Conservation (phyloP, 2,797 vertebrate genomes). For the Hemibagrus guttatus region DNA sequence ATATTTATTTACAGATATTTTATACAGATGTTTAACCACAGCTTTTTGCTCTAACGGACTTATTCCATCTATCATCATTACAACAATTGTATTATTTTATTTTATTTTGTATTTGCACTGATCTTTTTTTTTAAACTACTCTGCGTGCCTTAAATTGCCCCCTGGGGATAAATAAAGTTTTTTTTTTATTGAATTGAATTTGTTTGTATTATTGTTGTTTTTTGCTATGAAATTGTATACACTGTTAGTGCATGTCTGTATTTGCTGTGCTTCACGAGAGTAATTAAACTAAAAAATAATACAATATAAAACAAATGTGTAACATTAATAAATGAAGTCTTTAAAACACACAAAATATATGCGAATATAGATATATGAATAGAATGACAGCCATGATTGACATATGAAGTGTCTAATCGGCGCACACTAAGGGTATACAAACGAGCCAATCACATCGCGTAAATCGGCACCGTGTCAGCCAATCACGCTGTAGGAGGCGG, state of each 20-base stretch:
- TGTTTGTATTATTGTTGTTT: no score
- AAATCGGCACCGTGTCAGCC: not conserved
- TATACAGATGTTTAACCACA: no score
- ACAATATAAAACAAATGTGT: not conserved
- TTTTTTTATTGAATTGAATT: no score
- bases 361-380: not conserved
- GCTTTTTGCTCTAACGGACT: no score
- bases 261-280: not conserved
- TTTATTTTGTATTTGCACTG: no score
- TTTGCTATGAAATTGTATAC: no score
- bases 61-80: no score
- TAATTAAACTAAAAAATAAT: not conserved
- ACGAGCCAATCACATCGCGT: not conserved
- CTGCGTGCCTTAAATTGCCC: no score
- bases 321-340: not conserved
- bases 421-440: not conserved
- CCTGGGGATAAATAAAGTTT: no score
- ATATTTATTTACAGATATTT: no score
- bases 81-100: no score
- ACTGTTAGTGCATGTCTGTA: not conserved
- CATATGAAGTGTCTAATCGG: not conserved
- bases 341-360: not conserved
- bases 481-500: not conserved
- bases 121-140: no score
- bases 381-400: not conserved